These are phyloP conservation scores for Poeciliopsis infans DNA, from an alignment of 2,797 vertebrate genomes.

Conservation along the genomic window DNA sequence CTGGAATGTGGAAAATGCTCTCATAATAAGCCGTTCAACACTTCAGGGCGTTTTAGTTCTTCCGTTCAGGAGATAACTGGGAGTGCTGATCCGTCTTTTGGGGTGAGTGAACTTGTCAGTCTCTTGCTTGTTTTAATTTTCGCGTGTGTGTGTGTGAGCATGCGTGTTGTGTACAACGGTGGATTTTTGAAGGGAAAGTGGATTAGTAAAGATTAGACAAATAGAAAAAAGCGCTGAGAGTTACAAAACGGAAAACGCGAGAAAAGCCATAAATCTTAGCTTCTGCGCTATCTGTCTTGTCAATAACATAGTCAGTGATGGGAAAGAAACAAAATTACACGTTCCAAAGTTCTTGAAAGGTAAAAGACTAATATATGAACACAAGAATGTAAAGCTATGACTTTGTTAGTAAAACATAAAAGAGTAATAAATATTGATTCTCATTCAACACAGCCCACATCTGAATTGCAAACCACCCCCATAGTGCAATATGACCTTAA, in stretches of 20 bases:
- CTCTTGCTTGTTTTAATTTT: background rate
- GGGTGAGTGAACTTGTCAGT: slow-evolving; percentile 29
- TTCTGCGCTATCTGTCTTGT: too few relatives aligned
- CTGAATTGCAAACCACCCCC: background rate
- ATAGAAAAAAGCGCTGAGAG: slow-evolving; percentile 25
- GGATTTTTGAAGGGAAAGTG: slow-evolving; percentile 52
- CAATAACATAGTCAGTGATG: background rate
- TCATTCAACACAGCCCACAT: background rate
- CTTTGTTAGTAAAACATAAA: background rate
- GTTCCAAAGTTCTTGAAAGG: background rate
- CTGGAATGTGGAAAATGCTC: slow-evolving; percentile 86
- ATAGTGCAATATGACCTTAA: background rate
- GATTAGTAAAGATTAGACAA: slow-evolving; percentile 56
- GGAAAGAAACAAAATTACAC: background rate
- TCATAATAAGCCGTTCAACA: slow-evolving; percentile 74
- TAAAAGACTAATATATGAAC: background rate
- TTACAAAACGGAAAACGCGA: background rate
- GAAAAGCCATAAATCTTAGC: too few relatives aligned
- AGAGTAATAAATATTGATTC: background rate
- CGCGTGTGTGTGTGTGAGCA: background rate
- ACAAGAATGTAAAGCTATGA: background rate
- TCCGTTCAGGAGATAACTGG: slow-evolving; percentile 26
- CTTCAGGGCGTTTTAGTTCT: slow-evolving; percentile 57
- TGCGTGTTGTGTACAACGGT: slow-evolving; percentile 12
- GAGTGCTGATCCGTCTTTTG: slow-evolving; percentile 19